Conservation (phyloP, 2,113 vertebrate species). For the Stegostoma tigrinum region DNA sequence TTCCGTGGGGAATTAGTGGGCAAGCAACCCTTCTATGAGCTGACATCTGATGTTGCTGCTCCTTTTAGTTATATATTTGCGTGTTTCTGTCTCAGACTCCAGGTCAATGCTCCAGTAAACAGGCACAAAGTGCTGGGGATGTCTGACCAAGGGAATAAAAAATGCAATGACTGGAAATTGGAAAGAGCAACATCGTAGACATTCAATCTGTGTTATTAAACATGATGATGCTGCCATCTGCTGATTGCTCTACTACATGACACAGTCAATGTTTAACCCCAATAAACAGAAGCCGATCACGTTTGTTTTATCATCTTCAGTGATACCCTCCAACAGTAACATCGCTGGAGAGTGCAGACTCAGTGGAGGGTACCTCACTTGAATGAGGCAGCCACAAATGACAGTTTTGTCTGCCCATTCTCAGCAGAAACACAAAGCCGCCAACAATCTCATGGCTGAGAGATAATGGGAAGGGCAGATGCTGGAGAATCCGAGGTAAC, state of each 20-base stretch:
- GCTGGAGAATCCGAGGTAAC: no score
- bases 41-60: not conserved
- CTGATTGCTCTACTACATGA: not conserved
- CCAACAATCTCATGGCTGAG: not conserved
- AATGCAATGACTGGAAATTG: not conserved
- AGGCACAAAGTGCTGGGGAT: not conserved
- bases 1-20: not conserved
- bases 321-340: not conserved
- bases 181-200: not conserved
- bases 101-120: not conserved
- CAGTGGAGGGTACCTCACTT: not conserved
- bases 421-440: not conserved
- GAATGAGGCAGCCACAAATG: not conserved
- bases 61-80: not conserved
- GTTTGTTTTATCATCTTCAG: not conserved
- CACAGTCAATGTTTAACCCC: not conserved
- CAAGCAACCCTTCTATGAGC: not conserved
- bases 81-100: not conserved
- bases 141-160: not conserved
- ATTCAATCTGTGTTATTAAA: not conserved
- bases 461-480: no score
- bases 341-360: not conserved
- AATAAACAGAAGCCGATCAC: not conserved
- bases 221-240: conserved; percentile 24
- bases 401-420: not conserved